phyloP scores from a whole-genome alignment of 2,888 invertebrate genomes.

The Colletes collaris region DNA sequence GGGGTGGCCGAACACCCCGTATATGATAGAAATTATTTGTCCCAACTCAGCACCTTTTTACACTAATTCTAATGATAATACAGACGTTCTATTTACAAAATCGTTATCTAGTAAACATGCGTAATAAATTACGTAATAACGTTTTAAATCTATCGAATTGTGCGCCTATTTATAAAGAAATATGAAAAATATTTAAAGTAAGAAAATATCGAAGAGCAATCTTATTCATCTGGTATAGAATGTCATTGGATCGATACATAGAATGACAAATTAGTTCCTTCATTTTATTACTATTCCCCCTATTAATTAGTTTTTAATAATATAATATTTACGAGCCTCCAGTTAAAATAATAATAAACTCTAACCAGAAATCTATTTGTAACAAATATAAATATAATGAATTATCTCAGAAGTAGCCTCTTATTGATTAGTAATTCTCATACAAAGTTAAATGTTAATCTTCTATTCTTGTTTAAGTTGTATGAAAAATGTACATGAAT shows the following conservation, averaged over 20 bases:
- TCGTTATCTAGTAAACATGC: slow-evolving; percentile 16
- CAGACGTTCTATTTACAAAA: slow-evolving; percentile 42
- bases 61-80: slow-evolving; percentile 30
- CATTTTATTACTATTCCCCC: slow-evolving; percentile 9
- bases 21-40: slow-evolving; percentile 14
- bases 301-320: slow-evolving; percentile 25
- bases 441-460: slow-evolving; percentile 15
- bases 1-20: too few species aligned
- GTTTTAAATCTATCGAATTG: slow-evolving; percentile 16
- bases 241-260: slow-evolving; percentile 15
- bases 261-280: slow-evolving; percentile 9
- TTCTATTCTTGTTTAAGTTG: slow-evolving; percentile 24
- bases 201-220: slow-evolving; percentile 37
- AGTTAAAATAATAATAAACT: slow-evolving; percentile 26
- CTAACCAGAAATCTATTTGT: slow-evolving; percentile 17
- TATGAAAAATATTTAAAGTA: slow-evolving; percentile 37
- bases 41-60: slow-evolving; percentile 36
- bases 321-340: slow-evolving; percentile 26
- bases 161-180: slow-evolving; percentile 29
- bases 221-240: slow-evolving; percentile 33
- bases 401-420: slow-evolving; percentile 28
- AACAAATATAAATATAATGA: slow-evolving; percentile 43
- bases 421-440: slow-evolving; percentile 16
- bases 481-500: slow-evolving; percentile 21
- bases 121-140: slow-evolving; percentile 22